Percentiles rank a stretch among this genome's conserved stretches.
phyloP scores from a whole-genome alignment of 2,797 vertebrate species.

The Rallus crepitans region DNA sequence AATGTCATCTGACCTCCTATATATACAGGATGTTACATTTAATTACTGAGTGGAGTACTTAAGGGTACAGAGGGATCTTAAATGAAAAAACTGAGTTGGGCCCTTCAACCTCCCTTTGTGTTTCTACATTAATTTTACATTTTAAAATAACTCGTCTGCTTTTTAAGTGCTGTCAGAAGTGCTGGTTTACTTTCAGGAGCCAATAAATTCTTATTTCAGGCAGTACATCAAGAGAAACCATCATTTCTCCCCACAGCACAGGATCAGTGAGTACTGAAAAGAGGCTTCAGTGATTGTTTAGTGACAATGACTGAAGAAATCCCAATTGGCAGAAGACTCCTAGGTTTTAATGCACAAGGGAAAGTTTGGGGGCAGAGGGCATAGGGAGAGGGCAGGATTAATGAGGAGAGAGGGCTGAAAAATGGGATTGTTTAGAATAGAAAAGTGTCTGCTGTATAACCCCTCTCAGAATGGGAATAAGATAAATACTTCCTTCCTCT shows the following conservation, averaged over 20 bases:
- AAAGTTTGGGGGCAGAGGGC: not conserved
- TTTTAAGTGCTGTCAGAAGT: conserved; percentile 16
- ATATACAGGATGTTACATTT: not conserved
- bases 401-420: not conserved
- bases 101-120: not conserved
- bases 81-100: not conserved
- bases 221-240: not conserved
- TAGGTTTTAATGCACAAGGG: not conserved
- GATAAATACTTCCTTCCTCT: not conserved
- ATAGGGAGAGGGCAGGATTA: not conserved
- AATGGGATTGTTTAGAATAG: not conserved
- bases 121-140: conserved; percentile 15
- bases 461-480: not conserved
- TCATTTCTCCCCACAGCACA: not conserved
- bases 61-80: not conserved
- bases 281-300: not conserved
- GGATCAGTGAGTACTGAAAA: conserved; percentile 1
- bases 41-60: not conserved
- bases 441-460: not conserved
- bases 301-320: not conserved
- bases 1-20: not conserved
- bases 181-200: conserved; percentile 14
- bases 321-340: not conserved
- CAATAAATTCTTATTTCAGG: conserved; percentile 11
- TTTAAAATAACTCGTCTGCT: not conserved